Evolutionary conservation across 2,888 invertebrate species (phyloP), one percentile per base, ranked within the genome.

Genomic region (Dromius quadrimaculatus): DNA sequence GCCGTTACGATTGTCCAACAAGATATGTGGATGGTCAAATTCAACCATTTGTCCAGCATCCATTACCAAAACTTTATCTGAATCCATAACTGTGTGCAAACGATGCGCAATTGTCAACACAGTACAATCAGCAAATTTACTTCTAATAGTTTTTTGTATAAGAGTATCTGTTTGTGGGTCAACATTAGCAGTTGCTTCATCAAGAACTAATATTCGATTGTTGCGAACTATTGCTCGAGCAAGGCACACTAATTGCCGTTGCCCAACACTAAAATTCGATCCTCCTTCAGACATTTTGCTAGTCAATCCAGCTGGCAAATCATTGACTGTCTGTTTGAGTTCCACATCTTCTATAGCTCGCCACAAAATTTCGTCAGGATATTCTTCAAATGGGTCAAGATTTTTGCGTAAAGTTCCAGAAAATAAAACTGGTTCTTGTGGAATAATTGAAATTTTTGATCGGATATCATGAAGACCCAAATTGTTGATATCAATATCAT

Each of bases 71-170:
- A 93, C 90, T 81, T 89, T 87, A 83, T 93, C 92, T 0, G 91
- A 92, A 81, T 94, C 93, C 90, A 94, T 93, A 61, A 94, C 90
- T 0, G 94, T 94, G 77, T 94, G 89, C 3, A 95, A 85, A 45
- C 94, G 86, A 81, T 94, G 94, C 22, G 94, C 94, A 54, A 94
- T 92, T 0, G 93, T 93, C 28, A 94, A 85, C 34, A 94, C 93
- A 0, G 93, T 93, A 79, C 92, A 93, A n/a, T 88, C 84, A 0
- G 85, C 85, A 78, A 93, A 94, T 79, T 92, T 92, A 57, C 83
- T 84, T 72, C 92, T 84, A 71, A 94, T 93, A 0, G 92, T 92
- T 19, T 84, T 85, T 78, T 94, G 93, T 73, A 94, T 93, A 8
- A 93, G 80, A 1, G 86, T 87, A 77, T 93, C 93, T 22, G 93